These are phyloP conservation scores for Gymnocypris eckloni DNA, from an alignment of 2,797 vertebrate genomes.

Conservation along the genomic window DNA sequence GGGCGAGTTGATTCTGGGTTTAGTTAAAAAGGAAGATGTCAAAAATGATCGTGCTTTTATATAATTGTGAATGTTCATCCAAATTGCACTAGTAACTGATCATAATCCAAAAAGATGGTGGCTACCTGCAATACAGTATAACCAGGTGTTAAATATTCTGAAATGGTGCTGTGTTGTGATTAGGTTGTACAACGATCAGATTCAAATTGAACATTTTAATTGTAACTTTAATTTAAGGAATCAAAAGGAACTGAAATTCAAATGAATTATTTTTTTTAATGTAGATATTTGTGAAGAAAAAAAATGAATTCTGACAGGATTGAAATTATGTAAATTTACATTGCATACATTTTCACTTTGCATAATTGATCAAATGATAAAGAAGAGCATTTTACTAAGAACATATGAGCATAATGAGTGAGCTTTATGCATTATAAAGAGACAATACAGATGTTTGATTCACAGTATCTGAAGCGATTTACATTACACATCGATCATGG, in stretches of 20 bases:
- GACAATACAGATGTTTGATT: not conserved
- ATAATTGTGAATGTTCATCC: not conserved
- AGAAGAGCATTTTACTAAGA: not conserved
- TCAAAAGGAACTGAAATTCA: not conserved
- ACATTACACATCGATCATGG: not conserved
- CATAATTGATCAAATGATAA: too few species aligned
- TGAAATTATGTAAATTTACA: not conserved
- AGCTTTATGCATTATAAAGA: not conserved
- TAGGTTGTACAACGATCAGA: not conserved
- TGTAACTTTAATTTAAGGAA: not conserved
- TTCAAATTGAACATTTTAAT: not conserved
- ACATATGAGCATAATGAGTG: not conserved
- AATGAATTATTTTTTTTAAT: not conserved
- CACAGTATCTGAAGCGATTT: not conserved
- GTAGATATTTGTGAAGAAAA: not conserved
- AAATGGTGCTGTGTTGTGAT: not conserved
- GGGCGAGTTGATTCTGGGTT: not conserved
- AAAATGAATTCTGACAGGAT: not conserved
- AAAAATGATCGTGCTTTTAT: not conserved
- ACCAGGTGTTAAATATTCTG: not conserved
- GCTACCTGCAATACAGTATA: not conserved
- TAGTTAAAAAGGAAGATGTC: not conserved
- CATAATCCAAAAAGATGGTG: not conserved
- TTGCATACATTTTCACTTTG: too few species aligned
- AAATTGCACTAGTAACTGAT: not conserved